Percentiles rank a stretch among this genome's conserved stretches.
phyloP scores from a whole-genome alignment of 2,888 invertebrate species.

The Pyrrhosoma nymphula region DNA sequence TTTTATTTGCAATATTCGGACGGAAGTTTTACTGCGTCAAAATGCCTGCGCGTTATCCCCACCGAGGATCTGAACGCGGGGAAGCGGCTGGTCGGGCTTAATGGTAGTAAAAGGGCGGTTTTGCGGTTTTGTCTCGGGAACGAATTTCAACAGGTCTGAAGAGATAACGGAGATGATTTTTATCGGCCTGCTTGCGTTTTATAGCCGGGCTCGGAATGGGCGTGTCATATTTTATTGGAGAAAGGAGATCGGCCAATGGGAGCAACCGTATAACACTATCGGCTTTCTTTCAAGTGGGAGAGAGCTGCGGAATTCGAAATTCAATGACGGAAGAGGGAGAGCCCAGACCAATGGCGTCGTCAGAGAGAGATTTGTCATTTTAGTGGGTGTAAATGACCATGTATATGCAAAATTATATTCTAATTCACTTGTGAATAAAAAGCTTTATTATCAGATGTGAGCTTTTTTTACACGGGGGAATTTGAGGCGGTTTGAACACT shows the following conservation, averaged over 20 bases:
- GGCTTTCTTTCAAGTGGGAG: background rate
- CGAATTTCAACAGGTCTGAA: constrained; percentile 20
- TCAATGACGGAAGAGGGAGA: background rate
- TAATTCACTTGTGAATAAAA: too few species aligned
- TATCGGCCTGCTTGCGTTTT: constrained; percentile 28
- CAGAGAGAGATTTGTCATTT: background rate
- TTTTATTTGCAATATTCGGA: background rate
- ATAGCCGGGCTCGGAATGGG: constrained; percentile 48
- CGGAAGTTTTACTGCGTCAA: background rate
- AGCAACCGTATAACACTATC: background rate
- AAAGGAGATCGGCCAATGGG: constrained; percentile 55
- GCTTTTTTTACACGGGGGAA: too few species aligned
- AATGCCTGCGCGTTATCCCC: background rate
- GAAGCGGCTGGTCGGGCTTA: background rate
- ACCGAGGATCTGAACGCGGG: background rate
- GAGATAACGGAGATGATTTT: constrained; percentile 41
- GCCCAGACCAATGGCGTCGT: background rate
- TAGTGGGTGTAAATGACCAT: background rate
- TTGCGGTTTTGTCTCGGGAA: background rate
- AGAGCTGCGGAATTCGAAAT: background rate
- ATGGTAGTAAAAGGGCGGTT: background rate
- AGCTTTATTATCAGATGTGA: too few species aligned
- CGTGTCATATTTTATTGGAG: constrained; percentile 66
- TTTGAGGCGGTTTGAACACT: too few species aligned
- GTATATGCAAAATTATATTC: too few species aligned